These are phyloP conservation scores for Hydrolagus affinis DNA, from an alignment of 2,113 vertebrate species.

Conservation along the genomic window DNA sequence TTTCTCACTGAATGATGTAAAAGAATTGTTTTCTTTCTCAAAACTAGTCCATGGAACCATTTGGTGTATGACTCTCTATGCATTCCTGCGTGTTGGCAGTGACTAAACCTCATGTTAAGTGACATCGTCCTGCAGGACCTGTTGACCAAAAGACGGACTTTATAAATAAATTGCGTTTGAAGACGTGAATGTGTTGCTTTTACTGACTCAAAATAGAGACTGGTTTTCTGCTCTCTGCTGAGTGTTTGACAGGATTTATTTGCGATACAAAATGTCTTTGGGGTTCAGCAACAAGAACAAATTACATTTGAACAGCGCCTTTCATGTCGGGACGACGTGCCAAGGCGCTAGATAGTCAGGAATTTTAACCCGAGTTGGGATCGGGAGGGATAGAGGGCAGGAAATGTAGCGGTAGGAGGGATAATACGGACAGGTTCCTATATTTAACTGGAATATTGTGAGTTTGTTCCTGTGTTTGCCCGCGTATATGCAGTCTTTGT, in stretches of 20 bases:
- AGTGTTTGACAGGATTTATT: background rate
- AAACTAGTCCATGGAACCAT: background rate
- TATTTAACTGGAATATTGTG: too few relatives aligned
- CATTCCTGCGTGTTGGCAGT: conserved; percentile 13
- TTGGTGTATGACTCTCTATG: conserved; percentile 21
- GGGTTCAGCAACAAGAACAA: too few relatives aligned
- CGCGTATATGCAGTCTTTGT: too few relatives aligned
- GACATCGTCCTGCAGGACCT: background rate
- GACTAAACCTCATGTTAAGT: conserved; percentile 14
- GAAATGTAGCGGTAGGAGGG: too few relatives aligned
- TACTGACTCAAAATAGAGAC: background rate
- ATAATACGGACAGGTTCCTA: too few relatives aligned
- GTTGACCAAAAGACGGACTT: background rate
- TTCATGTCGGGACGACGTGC: too few relatives aligned
- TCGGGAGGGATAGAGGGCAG: too few relatives aligned
- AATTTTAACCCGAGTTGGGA: too few relatives aligned
- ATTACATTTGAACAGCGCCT: too few relatives aligned
- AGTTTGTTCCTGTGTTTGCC: too few relatives aligned
- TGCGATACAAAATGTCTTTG: too few relatives aligned
- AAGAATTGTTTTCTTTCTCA: conserved; percentile 7
- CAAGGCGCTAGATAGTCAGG: too few relatives aligned
- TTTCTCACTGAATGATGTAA: conserved; percentile 11
- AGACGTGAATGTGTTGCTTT: background rate
- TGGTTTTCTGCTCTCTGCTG: background rate
- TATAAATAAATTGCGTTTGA: conserved; percentile 30